Evolutionary conservation across 2,797 vertebrate species (phyloP), one percentile per base, ranked within the genome.

Genomic region (Pelochelys cantorii): DNA sequence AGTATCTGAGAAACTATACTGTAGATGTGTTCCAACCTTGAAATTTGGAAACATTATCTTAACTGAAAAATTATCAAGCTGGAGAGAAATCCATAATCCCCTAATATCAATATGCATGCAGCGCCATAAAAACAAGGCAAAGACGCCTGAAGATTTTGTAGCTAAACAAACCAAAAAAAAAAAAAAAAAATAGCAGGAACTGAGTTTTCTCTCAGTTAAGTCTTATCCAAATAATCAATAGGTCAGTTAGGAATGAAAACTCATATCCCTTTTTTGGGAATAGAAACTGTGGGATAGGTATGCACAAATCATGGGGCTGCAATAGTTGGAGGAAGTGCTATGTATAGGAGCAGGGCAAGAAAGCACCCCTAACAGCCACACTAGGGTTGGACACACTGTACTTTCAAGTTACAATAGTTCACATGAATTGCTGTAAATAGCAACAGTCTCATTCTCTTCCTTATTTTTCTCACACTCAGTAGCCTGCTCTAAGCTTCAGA

Each of bases 351-450:
- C 23, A 75, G 25, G 55, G 91, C 85, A 82, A 96, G 85, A 89
- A 31, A 29, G 52, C 90, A 91, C 55, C 92, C 80, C 85, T 85
- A 91, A 89, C 84, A 92, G 85, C 79, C 77, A 57, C 34, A 84
- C 83, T 96, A 85, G 87, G 65, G 74, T 85, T 55, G 75, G 88
- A 90, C 48, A n/a, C 75, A 71, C 84, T n/a, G n/a, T 80, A 89
- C 81, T 92, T 89, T 88, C 52, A 78, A 91, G 81, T 86, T 92
- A 88, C 57, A 84, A 55, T 37, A 15, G 22, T 90, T 95, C 57
- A 84, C 68, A 78, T 91, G 89, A 94, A 94, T 82, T 77, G 60
- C 87, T 91, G 80, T 85, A 96, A 95, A 97, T 85, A 93, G 80
- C 85, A 89, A 75, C 68, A 90, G 84, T 86, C n/a, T 71, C 90